phyloP scores from a whole-genome alignment of 2,888 invertebrate genomes.

The Amphipoea oculea region DNA sequence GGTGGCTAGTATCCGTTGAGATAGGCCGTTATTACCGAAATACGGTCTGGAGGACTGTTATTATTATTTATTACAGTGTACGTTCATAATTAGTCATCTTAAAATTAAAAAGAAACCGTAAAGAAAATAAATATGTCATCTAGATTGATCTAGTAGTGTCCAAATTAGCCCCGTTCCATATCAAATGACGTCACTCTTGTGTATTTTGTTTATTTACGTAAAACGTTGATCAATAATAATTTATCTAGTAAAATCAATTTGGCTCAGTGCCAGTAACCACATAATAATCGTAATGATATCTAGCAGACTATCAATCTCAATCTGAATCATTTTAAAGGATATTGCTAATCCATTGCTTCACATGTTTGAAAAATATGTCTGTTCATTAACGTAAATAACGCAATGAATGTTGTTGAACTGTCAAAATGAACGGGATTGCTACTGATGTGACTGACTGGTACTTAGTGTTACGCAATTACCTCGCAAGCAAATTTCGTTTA shows the following conservation, averaged over 20 bases:
- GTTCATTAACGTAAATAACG: too few relatives aligned
- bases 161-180: slow-evolving; percentile 4
- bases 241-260: slow-evolving; percentile 13
- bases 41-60: neutral
- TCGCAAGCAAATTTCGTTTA: too few relatives aligned
- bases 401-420: too few relatives aligned
- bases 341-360: too few relatives aligned
- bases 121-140: neutral
- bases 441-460: too few relatives aligned
- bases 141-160: slow-evolving; percentile 1
- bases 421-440: too few relatives aligned
- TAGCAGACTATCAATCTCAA: too few relatives aligned
- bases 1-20: too few relatives aligned
- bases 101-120: neutral
- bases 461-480: too few relatives aligned
- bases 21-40: too few relatives aligned
- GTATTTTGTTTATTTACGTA: slow-evolving; percentile 42
- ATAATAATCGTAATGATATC: slow-evolving; percentile 15
- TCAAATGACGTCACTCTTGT: slow-evolving; percentile 11
- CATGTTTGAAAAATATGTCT: too few relatives aligned
- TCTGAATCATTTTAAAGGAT: too few relatives aligned
- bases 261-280: slow-evolving; percentile 30
- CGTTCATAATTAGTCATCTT: neutral
- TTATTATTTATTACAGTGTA: neutral
- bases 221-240: slow-evolving; percentile 32